These are phyloP conservation scores for Noctua fimbriata DNA, from an alignment of 2,888 invertebrate genomes.

Conservation along the genomic window DNA sequence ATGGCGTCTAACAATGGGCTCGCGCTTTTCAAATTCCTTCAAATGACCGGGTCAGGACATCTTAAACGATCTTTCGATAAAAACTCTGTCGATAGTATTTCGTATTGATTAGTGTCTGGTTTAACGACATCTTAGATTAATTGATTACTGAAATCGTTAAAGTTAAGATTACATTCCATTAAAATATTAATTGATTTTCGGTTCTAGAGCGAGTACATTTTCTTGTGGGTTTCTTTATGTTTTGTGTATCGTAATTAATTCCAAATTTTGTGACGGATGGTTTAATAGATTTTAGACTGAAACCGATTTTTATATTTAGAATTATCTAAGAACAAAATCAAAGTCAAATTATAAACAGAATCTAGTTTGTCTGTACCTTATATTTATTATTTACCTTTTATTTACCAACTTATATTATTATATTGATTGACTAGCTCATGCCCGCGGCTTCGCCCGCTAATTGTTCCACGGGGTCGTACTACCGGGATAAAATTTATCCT, in stretches of 20 bases:
- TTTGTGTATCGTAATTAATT: conserved; percentile 14
- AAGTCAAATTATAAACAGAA: background rate
- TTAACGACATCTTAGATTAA: conserved; percentile 13
- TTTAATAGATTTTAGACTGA: background rate
- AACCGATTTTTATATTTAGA: background rate
- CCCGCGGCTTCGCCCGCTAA: no score
- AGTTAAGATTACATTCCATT: conserved; percentile 34
- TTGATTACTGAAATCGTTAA: conserved; percentile 14
- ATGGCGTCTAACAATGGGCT: conserved; percentile 2
- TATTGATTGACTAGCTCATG: no score
- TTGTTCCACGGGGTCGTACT: no score
- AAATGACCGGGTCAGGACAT: background rate
- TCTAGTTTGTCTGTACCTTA: background rate
- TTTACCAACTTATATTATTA: no score
- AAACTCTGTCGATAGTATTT: background rate
- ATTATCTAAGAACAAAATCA: background rate
- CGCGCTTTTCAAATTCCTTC: background rate
- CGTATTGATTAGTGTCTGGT: background rate
- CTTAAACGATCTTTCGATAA: conserved; percentile 9
- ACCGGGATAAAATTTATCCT: no score
- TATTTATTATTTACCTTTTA: no score
- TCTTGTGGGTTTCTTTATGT: background rate
- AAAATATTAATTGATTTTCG: conserved; percentile 29
- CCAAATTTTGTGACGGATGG: background rate
- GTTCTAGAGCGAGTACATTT: background rate